phyloP scores from a whole-genome alignment of 1,140 invertebrate genomes.

The Sweltsa coloradensis region DNA sequence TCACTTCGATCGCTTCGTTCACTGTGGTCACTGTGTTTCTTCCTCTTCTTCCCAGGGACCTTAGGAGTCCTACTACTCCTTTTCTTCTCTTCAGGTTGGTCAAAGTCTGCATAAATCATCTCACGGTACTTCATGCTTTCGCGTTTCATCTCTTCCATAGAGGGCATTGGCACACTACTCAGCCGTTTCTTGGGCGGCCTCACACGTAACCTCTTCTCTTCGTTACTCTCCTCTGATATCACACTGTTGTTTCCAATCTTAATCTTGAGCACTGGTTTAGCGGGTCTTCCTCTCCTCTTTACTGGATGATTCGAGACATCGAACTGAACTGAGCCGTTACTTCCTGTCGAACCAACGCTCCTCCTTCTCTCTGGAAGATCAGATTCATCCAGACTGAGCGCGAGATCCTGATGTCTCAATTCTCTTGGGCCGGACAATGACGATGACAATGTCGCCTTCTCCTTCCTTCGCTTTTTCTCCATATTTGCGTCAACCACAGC shows the following conservation, averaged over 20 bases:
- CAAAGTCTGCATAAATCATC: constrained; percentile 69
- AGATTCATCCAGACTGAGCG: constrained; percentile 31
- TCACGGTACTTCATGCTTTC: constrained; percentile 82
- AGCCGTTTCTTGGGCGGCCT: constrained; percentile 67
- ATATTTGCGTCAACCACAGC: constrained; percentile 45
- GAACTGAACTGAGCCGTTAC: constrained; percentile 26
- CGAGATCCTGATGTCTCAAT: constrained; percentile 36
- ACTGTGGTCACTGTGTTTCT: constrained; percentile 45
- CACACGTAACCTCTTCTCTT: constrained; percentile 36
- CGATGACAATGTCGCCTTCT: constrained; percentile 26
- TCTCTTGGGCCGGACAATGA: constrained; percentile 34
- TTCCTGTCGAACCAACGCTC: constrained; percentile 30
- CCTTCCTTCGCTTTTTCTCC: constrained; percentile 57
- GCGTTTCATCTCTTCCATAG: constrained; percentile 60
- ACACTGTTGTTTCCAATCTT: constrained; percentile 54
- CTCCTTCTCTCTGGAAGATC: constrained; percentile 29
- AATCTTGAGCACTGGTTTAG: constrained; percentile 55
- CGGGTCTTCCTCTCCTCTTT: constrained; percentile 17
- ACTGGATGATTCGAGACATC: background rate
- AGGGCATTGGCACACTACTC: constrained; percentile 46
- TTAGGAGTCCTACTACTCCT: constrained; percentile 27
- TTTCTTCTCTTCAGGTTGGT: constrained; percentile 47
- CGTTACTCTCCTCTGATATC: constrained; percentile 10
- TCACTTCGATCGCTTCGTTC: constrained; percentile 44
- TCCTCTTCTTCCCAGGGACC: constrained; percentile 30